phyloP scores from a whole-genome alignment of 2,797 vertebrate genomes.

The Coregonus ussuriensis region DNA sequence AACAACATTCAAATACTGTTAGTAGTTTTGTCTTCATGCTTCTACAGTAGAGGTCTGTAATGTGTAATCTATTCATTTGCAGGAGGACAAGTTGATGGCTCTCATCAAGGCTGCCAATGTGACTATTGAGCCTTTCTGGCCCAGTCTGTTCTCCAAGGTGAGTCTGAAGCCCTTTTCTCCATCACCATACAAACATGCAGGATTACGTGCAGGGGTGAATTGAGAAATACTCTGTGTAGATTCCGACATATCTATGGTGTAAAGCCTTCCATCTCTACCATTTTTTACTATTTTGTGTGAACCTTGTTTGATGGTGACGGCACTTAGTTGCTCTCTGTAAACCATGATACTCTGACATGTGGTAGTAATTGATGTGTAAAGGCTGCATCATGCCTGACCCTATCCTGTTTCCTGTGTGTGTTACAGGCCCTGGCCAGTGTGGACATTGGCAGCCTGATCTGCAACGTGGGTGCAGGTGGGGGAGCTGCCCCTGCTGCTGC shows the following conservation, averaged over 20 bases:
- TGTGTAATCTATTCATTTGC: neutral
- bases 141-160: constrained; percentile 96
- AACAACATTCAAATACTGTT: neutral
- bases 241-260: no score
- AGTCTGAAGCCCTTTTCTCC: constrained; percentile 16
- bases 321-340: neutral
- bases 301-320: no score
- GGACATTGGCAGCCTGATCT: constrained; percentile 94
- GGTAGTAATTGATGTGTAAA: neutral
- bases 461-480: constrained; percentile 92
- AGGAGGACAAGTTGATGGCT: constrained; percentile 98
- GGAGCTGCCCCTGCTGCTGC: constrained; percentile 65
- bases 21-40: no score
- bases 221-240: neutral
- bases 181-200: neutral
- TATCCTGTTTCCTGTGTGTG: neutral
- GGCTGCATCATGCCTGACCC: neutral
- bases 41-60: neutral
- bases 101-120: constrained; percentile 95
- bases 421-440: constrained; percentile 86
- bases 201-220: neutral
- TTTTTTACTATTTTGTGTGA: no score
- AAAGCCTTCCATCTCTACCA: no score
- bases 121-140: constrained; percentile 96
- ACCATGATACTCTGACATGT: neutral